Base-by-base conservation (phyloP, 1,140 invertebrate species). In the Bombyx mori region DNA sequence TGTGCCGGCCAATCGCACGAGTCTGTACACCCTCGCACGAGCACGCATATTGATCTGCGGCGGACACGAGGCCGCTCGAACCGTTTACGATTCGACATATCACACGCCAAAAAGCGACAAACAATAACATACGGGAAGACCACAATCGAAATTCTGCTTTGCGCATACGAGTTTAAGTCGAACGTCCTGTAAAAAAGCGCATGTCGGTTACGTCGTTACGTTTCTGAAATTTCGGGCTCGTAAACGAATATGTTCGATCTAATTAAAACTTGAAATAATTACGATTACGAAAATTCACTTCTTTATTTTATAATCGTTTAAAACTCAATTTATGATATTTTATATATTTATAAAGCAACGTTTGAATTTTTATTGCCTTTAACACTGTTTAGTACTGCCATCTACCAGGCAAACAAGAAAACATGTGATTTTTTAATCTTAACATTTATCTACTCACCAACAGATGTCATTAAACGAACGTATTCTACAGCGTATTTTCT, bases 81-180 rank as follows among this genome's bases (percentile, higher is more conserved):
- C 79, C 79, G 77, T 83, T 82, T 80, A 82, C 79, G 79, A 82
- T 86, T 86, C 82, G 82, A 86, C 81, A 84, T 86, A 86, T 86
- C 82, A 82, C 81, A 82, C 74, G 73, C 81, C 81, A 84, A 86
- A 86, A 81, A 80, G 70, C 70, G 81, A 77, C 26, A 84, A 86
- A 86, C 79, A 86, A 86, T 82, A 82, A 84, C 72, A 84, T 79
- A 75, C 77, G 75, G 50, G 9, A 8, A 9, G 18, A 43, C n/a
- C 10, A 7, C 52, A 65, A 46, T 12, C 4, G 4, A 62, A 71
- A 62, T 71, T 66, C 7, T 55, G 73, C 69, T 57, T n/a, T 77
- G 73, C 43, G 8, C 1, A n/a, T 7, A 3, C 10, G 7, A 0
- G 5, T 6, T 49, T 18, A 49, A 12, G 48, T 49, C 22, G 1